Evolutionary conservation across 2,797 vertebrate species (phyloP).

Genomic region (Danio aesculapii): DNA sequence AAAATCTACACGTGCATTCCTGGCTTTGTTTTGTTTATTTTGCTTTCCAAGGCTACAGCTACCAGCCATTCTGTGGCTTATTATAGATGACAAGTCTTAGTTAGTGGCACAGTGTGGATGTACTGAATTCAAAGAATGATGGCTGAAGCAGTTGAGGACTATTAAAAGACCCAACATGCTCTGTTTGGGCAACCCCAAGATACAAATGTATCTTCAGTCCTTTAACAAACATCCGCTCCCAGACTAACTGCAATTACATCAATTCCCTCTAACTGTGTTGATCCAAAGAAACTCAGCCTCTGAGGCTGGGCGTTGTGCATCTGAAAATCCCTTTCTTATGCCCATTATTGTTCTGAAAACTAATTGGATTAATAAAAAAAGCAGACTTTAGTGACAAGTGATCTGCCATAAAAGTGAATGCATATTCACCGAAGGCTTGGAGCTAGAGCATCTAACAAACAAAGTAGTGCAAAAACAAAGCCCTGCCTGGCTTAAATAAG

Average conservation of each 20-base stretch:
- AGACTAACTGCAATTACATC: conserved; percentile 75
- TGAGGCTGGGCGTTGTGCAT: conserved; percentile 36
- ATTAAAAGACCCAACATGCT: conserved; percentile 76
- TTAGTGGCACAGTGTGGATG: conserved; percentile 55
- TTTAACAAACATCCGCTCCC: conserved; percentile 69
- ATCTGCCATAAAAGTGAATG: conserved; percentile 42
- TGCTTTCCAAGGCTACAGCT: conserved; percentile 70
- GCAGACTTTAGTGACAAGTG: conserved; percentile 41
- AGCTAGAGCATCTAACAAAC: conserved; percentile 46
- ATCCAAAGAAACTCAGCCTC: conserved; percentile 66
- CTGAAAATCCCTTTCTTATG: conserved; percentile 9
- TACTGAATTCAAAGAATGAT: conserved; percentile 81
- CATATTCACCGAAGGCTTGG: conserved; percentile 36
- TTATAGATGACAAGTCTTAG: conserved; percentile 78
- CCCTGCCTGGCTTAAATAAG: conserved; percentile 62
- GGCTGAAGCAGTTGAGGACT: conserved; percentile 76
- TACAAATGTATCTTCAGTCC: conserved; percentile 74
- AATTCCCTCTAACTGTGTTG: conserved; percentile 69
- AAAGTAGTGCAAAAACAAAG: conserved; percentile 57
- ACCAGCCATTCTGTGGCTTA: conserved; percentile 78
- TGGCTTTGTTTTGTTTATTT: conserved; percentile 70
- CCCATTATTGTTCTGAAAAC: conserved; percentile 52
- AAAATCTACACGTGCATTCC: conserved; percentile 45
- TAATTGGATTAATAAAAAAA: conserved; percentile 60
- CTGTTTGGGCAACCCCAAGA: conserved; percentile 76